Conservation (phyloP, 2,113 vertebrate species). For the Oenanthe oenanthe region DNA sequence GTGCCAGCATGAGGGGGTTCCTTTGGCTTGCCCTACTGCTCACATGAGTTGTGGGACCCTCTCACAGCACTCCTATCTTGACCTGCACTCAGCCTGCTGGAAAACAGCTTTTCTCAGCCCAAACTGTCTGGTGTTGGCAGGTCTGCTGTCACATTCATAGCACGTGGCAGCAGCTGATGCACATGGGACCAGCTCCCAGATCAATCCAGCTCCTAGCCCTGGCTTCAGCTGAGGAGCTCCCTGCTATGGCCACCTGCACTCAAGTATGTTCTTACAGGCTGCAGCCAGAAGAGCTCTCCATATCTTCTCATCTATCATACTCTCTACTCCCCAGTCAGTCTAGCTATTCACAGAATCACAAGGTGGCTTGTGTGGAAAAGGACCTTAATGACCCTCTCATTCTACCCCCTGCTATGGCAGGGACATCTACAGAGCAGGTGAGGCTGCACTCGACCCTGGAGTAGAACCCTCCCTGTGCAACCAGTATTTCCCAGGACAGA, state of each 20-base stretch:
- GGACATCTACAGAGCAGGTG: neutral
- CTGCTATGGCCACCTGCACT: neutral
- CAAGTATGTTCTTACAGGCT: neutral
- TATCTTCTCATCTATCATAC: neutral
- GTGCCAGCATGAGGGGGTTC: rapidly evolving
- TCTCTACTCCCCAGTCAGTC: neutral
- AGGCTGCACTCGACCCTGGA: neutral
- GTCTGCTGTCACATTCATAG: rapidly evolving
- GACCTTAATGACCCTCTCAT: neutral
- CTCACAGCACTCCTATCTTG: neutral
- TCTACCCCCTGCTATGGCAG: neutral
- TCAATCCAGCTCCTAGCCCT: neutral
- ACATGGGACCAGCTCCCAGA: neutral
- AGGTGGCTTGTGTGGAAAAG: neutral
- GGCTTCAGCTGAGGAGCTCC: neutral
- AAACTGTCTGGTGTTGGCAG: neutral
- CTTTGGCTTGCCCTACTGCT: neutral
- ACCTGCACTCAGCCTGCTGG: neutral
- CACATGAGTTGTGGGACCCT: rapidly evolving
- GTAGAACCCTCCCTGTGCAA: neutral
- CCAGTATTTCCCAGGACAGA: neutral
- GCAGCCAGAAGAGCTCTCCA: neutral
- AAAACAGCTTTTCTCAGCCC: neutral
- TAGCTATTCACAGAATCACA: neutral
- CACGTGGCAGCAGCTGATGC: neutral